phyloP scores from a whole-genome alignment of 2,797 vertebrate genomes.

The Eulemur rubriventer region DNA sequence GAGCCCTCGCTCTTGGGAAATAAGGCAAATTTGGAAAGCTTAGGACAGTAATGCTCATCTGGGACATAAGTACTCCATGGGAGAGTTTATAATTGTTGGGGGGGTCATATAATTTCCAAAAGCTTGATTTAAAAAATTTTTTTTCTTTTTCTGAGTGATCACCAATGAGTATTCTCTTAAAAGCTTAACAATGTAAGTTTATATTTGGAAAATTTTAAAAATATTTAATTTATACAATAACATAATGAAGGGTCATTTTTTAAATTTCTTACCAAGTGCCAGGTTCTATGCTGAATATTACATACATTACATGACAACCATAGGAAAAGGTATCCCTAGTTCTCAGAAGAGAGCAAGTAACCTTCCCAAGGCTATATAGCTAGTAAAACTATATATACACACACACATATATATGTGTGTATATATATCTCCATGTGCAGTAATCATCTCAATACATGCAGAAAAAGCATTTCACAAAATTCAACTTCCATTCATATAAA shows the following conservation, averaged over 20 bases:
- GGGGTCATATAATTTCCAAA: not conserved
- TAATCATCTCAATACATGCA: conserved; percentile 8
- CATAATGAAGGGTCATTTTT: not conserved
- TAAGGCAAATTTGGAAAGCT: conserved; percentile 20
- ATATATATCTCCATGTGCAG: not conserved
- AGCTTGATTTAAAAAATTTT: not conserved
- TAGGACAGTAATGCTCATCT: not conserved
- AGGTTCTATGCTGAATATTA: not conserved
- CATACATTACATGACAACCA: not conserved
- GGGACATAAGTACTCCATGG: not conserved
- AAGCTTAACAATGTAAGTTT: not conserved
- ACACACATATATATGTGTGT: fast-evolving
- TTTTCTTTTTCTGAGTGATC: not conserved
- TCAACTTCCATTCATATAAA: conserved; percentile 8
- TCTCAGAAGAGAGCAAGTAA: not conserved
- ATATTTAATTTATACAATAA: not conserved
- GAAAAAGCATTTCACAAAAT: conserved; percentile 21
- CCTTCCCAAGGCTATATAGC: not conserved
- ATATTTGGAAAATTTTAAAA: not conserved
- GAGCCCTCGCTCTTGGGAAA: not conserved
- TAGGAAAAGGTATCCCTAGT: not conserved
- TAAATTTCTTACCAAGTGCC: not conserved
- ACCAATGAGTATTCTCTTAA: not conserved
- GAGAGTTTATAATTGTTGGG: not conserved
- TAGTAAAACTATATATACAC: not conserved